phyloP scores from a whole-genome alignment of 2,797 vertebrate genomes.

The Sebastes steindachneri region DNA sequence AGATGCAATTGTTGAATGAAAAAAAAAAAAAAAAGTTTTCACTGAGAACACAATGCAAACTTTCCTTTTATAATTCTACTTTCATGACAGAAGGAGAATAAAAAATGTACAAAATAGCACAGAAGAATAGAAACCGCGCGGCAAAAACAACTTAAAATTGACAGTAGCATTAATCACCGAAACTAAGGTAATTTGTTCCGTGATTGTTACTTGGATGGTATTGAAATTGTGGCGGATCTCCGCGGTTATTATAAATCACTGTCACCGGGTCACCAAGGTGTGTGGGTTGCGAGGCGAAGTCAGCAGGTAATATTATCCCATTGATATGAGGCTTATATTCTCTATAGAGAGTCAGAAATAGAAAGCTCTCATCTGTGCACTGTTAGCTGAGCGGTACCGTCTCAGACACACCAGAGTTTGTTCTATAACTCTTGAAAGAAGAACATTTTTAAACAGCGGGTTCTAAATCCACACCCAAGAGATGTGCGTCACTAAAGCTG shows the following conservation, averaged over 20 bases:
- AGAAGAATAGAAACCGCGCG: not conserved
- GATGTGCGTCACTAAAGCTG: not conserved
- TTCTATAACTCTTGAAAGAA: not conserved
- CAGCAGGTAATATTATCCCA: conserved; percentile 16
- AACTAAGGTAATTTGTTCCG: not conserved
- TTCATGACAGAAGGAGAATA: not conserved
- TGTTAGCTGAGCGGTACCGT: not conserved
- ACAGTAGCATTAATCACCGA: not conserved
- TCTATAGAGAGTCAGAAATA: conserved; percentile 26
- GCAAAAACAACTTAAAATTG: not conserved
- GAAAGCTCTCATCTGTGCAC: conserved; percentile 20
- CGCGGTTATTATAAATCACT: conserved; percentile 24
- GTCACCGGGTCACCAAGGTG: conserved; percentile 5
- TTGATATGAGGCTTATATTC: not conserved
- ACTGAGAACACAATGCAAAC: conserved; percentile 48
- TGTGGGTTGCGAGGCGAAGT: conserved; percentile 1
- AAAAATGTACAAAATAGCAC: not conserved
- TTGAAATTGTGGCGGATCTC: not conserved
- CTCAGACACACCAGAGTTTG: not conserved
- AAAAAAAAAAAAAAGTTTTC: conserved; percentile 30
- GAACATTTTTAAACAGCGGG: conserved; percentile 4
- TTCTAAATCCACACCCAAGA: conserved; percentile 24
- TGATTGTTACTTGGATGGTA: not conserved
- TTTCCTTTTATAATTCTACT: conserved; percentile 21
- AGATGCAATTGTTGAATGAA: conserved; percentile 30